Evolutionary conservation across 2,888 invertebrate species (phyloP).

Genomic region (Bellardia pandia): DNA sequence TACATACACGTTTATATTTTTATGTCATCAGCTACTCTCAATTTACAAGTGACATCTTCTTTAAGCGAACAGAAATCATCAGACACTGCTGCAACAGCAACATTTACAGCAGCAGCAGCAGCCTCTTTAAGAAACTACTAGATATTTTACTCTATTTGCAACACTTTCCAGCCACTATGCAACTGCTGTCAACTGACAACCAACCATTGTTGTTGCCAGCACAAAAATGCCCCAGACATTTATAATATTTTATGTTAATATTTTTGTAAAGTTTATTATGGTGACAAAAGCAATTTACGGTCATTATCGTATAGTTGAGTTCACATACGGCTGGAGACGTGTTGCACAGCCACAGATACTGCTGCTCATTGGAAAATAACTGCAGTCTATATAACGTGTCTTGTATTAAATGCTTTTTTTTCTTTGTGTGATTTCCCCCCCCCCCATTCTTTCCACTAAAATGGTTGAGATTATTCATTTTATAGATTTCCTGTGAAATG

Average conservation of each 20-base stretch:
- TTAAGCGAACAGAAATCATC: conserved; percentile 57
- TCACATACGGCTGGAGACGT: conserved; percentile 32
- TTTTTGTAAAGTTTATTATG: conserved; percentile 61
- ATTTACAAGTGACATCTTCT: conserved; percentile 72
- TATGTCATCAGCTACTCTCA: conserved; percentile 23
- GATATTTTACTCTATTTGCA: conserved; percentile 70
- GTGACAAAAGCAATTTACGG: conserved; percentile 55
- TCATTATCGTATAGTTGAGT: conserved; percentile 39
- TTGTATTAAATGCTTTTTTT: neutral
- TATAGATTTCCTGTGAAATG: conserved; percentile 13
- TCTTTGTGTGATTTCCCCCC: neutral
- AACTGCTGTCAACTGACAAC: conserved; percentile 31
- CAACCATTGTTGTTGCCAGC: conserved; percentile 4
- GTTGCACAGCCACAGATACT: conserved; percentile 18
- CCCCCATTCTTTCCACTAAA: neutral
- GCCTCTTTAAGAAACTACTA: neutral
- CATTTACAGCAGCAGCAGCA: neutral
- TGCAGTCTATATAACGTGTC: conserved; percentile 30
- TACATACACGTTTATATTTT: neutral
- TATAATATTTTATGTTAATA: conserved; percentile 64
- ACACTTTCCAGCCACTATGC: conserved; percentile 58
- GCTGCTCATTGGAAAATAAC: conserved; percentile 11
- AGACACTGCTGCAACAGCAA: conserved; percentile 19
- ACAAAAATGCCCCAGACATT: conserved; percentile 39
- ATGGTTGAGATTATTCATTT: conserved; percentile 30